These are phyloP conservation scores for Saccostrea echinata DNA, from an alignment of 1,140 invertebrate genomes.

Conservation along the genomic window DNA sequence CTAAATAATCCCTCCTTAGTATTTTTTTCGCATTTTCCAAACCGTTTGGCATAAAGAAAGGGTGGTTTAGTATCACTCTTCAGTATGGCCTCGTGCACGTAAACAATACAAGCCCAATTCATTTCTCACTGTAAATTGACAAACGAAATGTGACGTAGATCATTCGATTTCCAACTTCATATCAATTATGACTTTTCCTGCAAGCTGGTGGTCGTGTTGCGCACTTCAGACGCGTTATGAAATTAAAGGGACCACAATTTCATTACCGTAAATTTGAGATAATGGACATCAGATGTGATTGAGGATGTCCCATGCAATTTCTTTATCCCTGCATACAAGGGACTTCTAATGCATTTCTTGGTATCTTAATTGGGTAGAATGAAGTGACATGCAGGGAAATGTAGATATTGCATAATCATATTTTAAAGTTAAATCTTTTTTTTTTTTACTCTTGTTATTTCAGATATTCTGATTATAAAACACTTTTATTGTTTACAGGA, in stretches of 20 bases:
- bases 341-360: background rate
- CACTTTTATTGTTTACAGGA: too few species aligned
- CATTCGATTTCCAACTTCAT: background rate
- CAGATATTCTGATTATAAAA: too few species aligned
- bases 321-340: background rate
- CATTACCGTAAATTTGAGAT: constrained; percentile 19
- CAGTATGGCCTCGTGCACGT: too few species aligned
- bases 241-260: background rate
- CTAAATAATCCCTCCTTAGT: too few species aligned
- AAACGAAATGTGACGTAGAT: background rate
- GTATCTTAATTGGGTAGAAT: background rate
- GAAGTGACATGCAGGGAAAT: background rate
- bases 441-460: too few species aligned
- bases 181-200: background rate
- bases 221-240: background rate
- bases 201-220: background rate
- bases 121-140: background rate
- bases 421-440: too few species aligned
- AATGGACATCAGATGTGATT: constrained; percentile 1
- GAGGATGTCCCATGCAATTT: background rate
- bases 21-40: too few species aligned
- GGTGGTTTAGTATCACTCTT: too few species aligned
- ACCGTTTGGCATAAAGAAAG: too few species aligned
- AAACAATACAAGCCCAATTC: background rate
- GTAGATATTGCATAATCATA: background rate